Conservation (phyloP, 1,140 invertebrate species). For the Lithobius niger region DNA sequence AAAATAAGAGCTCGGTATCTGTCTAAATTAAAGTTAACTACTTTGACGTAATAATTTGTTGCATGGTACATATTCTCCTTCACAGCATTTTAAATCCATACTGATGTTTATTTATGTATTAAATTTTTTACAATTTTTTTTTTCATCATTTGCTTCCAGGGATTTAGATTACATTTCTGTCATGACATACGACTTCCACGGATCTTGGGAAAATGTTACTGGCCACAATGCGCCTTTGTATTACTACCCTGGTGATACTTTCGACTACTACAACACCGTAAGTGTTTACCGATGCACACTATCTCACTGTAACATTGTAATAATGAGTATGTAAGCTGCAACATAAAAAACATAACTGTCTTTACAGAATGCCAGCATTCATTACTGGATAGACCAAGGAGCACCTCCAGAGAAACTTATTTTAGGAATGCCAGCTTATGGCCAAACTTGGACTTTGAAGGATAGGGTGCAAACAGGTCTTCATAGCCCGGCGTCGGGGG, state of each 20-base stretch:
- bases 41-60: no score
- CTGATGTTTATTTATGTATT: neutral
- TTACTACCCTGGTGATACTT: constrained; percentile 60
- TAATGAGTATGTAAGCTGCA: no score
- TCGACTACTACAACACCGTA: constrained; percentile 60
- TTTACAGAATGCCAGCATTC: constrained; percentile 40
- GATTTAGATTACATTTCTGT: constrained; percentile 77
- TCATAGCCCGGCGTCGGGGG: constrained; percentile 40
- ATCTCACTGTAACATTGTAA: no score
- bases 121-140: constrained; percentile 1
- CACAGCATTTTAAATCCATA: no score
- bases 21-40: no score
- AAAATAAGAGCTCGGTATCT: no score
- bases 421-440: constrained; percentile 50
- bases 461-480: constrained; percentile 33
- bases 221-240: constrained; percentile 69
- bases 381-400: constrained; percentile 47
- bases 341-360: no score
- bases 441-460: constrained; percentile 46
- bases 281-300: constrained; percentile 19
- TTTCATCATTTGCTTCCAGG: constrained; percentile 16
- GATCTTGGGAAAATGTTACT: constrained; percentile 68
- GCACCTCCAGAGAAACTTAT: constrained; percentile 44
- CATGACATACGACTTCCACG: constrained; percentile 82
- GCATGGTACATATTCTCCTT: no score